phyloP scores from a whole-genome alignment of 2,888 invertebrate species.

The Anarsia innoxiella region DNA sequence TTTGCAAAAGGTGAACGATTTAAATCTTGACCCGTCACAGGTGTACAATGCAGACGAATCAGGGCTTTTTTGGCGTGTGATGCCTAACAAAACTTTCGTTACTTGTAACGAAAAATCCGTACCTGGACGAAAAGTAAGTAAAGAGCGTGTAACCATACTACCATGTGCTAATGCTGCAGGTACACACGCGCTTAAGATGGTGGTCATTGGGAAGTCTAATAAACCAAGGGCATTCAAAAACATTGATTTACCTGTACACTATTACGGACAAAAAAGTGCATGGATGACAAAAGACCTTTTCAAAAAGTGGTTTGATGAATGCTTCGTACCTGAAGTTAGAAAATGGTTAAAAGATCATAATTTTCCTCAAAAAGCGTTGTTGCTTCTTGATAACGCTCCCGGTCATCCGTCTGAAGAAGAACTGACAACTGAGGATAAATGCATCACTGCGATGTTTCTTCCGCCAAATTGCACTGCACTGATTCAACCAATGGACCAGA shows the following conservation, averaged over 20 bases:
- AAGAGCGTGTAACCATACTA: constrained; percentile 11
- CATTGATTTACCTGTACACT: constrained; percentile 25
- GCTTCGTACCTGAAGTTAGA: constrained; percentile 21
- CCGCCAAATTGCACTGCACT: constrained; percentile 28
- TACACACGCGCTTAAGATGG: constrained; percentile 12
- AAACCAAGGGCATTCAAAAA: constrained; percentile 26
- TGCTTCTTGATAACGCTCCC: constrained; percentile 27
- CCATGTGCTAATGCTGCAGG: constrained; percentile 10
- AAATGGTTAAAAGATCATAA: constrained; percentile 15
- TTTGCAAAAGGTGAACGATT: neutral
- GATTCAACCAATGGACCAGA: constrained; percentile 33
- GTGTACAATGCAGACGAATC: constrained; percentile 20
- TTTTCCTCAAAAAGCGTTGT: constrained; percentile 24
- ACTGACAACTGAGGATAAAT: constrained; percentile 27
- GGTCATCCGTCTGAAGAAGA: constrained; percentile 24
- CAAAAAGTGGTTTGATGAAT: constrained; percentile 26
- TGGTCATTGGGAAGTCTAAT: constrained; percentile 19
- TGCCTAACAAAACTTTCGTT: constrained; percentile 25
- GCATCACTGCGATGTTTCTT: constrained; percentile 27
- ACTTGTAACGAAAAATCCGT: constrained; percentile 11
- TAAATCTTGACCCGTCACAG: neutral
- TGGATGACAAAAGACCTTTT: constrained; percentile 28
- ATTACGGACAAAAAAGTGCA: constrained; percentile 23
- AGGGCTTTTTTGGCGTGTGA: constrained; percentile 24
- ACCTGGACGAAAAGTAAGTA: constrained; percentile 12